Percentiles rank a stretch among this genome's conserved stretches.
Conservation (phyloP, 2,888 invertebrate genomes). For the Hydrotaea diabolus region DNA sequence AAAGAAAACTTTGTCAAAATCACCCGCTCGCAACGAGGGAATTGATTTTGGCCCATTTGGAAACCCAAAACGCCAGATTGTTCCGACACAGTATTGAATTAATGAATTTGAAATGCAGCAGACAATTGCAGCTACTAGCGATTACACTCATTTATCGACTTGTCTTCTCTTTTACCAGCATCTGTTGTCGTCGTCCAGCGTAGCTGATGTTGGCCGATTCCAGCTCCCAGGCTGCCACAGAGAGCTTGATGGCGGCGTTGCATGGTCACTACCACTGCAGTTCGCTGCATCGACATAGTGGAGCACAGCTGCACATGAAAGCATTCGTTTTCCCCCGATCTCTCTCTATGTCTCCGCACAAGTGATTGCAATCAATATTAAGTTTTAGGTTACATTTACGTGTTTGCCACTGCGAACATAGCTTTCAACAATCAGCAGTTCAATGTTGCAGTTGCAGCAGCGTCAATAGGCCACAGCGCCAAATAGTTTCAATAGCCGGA, state of each 20-base stretch:
- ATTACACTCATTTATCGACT: slow-evolving; percentile 59
- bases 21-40: slow-evolving; percentile 48
- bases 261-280: slow-evolving; percentile 2
- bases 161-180: slow-evolving; percentile 1
- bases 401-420: slow-evolving; percentile 32
- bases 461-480: slow-evolving; percentile 47
- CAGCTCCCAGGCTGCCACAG: background rate
- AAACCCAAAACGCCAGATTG: slow-evolving; percentile 1
- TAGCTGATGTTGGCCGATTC: slow-evolving; percentile 26
- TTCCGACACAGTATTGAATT: slow-evolving; percentile 62
- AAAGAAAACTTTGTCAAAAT: slow-evolving; percentile 68
- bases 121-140: slow-evolving; percentile 67
- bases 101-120: slow-evolving; percentile 69
- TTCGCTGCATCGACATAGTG: slow-evolving; percentile 46
- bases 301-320: slow-evolving; percentile 64
- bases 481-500: slow-evolving; percentile 66
- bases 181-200: slow-evolving; percentile 14
- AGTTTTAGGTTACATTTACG: slow-evolving; percentile 64
- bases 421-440: slow-evolving; percentile 49
- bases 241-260: slow-evolving; percentile 17
- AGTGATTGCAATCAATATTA: slow-evolving; percentile 67
- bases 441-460: slow-evolving; percentile 43
- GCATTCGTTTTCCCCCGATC: background rate
- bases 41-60: slow-evolving; percentile 24
- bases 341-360: slow-evolving; percentile 48